Percentiles rank a stretch among this genome's conserved stretches.
These are phyloP conservation scores for Bombus confusus DNA, from an alignment of 1,140 invertebrate species.

Conservation along the genomic window DNA sequence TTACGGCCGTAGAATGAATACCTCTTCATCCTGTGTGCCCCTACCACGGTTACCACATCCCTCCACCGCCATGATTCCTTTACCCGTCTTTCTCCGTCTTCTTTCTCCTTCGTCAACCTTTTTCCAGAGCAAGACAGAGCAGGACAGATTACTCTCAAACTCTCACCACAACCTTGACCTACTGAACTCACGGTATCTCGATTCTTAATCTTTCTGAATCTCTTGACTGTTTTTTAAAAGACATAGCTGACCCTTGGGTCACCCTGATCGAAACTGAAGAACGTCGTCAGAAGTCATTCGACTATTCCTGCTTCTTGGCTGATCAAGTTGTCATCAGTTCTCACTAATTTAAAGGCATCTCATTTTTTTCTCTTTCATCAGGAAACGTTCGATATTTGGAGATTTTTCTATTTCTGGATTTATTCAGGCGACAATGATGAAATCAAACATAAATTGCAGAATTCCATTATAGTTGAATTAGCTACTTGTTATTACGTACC, in stretches of 20 bases:
- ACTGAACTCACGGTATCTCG: conserved; percentile 59
- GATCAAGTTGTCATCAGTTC: not conserved
- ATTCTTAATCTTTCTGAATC: conserved; percentile 47
- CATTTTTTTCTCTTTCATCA: not conserved
- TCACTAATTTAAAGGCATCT: not conserved
- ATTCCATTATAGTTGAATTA: not conserved
- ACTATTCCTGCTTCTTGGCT: not conserved
- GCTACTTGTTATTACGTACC: no score
- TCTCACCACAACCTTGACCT: conserved; percentile 72
- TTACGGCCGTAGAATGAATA: conserved; percentile 61
- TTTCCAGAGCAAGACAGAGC: conserved; percentile 21
- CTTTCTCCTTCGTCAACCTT: conserved; percentile 37
- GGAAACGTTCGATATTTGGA: not conserved
- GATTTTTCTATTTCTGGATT: no score
- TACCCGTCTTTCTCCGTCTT: conserved; percentile 41
- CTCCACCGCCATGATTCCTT: not conserved
- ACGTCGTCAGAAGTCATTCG: no score
- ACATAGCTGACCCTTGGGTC: no score
- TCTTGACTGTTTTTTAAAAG: conserved; percentile 20
- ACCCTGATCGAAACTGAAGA: no score
- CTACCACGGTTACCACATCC: not conserved
- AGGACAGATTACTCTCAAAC: conserved; percentile 61
- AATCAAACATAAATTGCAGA: not conserved
- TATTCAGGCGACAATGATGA: not conserved
- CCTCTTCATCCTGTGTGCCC: conserved; percentile 28